A percentile compares a stretch with the other conserved stretches of the same genome.
Evolutionary conservation across 2,113 vertebrate genomes (phyloP).

Genomic region (Shinisaurus crocodilurus): DNA sequence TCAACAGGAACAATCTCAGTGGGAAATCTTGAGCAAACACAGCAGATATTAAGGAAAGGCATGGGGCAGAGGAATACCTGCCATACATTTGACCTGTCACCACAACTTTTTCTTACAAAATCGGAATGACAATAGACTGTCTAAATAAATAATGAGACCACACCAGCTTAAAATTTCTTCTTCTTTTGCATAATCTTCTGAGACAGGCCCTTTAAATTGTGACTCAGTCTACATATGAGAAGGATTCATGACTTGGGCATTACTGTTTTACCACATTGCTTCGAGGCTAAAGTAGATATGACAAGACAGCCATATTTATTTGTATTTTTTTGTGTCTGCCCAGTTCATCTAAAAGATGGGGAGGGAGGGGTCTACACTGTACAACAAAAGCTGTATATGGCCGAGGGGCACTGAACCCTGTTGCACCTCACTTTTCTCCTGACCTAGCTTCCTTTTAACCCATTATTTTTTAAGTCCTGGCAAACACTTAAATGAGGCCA

Average conservation of each 20-base stretch:
- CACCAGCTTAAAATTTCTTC: not conserved
- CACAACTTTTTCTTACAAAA: not conserved
- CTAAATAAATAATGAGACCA: constrained; percentile 6
- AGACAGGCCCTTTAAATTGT: not conserved
- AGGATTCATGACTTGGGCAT: not conserved
- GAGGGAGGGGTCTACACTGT: not conserved
- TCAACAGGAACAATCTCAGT: not conserved
- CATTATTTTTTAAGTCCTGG: not conserved
- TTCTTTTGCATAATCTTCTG: not conserved
- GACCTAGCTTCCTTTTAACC: not conserved
- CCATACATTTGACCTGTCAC: not conserved
- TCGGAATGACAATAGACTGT: not conserved
- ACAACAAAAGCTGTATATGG: not conserved
- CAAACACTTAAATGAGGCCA: no score
- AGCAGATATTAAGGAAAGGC: constrained; percentile 20
- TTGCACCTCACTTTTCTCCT: not conserved
- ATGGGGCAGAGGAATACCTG: constrained; percentile 26
- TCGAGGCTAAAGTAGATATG: no score
- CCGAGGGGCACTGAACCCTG: no score
- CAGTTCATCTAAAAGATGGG: not conserved
- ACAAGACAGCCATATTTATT: not conserved
- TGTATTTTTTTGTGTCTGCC: not conserved
- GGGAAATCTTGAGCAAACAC: constrained; percentile 17
- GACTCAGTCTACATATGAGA: not conserved
- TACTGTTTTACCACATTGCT: not conserved